Evolutionary conservation across 2,888 invertebrate genomes (phyloP), one percentile per base, ranked within the genome.

Genomic region (Neoitamus cyanurus): DNA sequence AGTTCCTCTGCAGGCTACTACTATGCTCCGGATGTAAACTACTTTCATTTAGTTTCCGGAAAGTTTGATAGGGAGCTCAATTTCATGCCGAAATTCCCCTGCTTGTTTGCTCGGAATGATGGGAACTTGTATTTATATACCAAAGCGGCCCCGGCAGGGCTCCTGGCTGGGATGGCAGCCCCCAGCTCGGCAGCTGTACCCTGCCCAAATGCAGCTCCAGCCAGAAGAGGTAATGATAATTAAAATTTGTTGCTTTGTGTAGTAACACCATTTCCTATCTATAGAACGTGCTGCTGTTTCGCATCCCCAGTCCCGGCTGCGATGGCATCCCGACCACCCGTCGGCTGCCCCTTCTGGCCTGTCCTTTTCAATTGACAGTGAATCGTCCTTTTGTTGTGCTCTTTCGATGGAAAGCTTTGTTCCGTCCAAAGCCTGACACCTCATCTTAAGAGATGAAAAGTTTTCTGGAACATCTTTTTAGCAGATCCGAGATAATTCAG

Each of bases 381-480:
- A n/a, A 73, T 37, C 20, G 13, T 20, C 15, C 34, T 73, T 34
- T 73, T 73, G 73, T 73, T 36, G 73, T 34, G 31, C n/a, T 2
- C 36, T 7, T 73, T 36, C 36, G 73, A 73, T 34, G 37, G 2
- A 73, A 73, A 73, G 36, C 73, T 73, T 73, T 73, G 73, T 36
- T 9, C 73, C 73, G 36, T 36, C 36, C 37, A 20, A 25, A 58
- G 73, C 20, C 73, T 15, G 37, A 73, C 73, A 73, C 73, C 73
- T 73, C 73, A n/a, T 37, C 73, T 73, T 73, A 73, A 73, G 73
- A 73, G 73, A 73, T 73, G 73, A 73, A 73, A 73, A 73, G 36
- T 73, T 73, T 73, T 73, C 73, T 73, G 73, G 73, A 34, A 73
- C 73, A 73, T 73, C 73, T 73, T 73, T 73, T 73, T 73, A 73